Percentiles rank a stretch among this genome's conserved stretches.
These are phyloP conservation scores for Eretmocerus hayati DNA, from an alignment of 2,888 invertebrate genomes.

Conservation along the genomic window DNA sequence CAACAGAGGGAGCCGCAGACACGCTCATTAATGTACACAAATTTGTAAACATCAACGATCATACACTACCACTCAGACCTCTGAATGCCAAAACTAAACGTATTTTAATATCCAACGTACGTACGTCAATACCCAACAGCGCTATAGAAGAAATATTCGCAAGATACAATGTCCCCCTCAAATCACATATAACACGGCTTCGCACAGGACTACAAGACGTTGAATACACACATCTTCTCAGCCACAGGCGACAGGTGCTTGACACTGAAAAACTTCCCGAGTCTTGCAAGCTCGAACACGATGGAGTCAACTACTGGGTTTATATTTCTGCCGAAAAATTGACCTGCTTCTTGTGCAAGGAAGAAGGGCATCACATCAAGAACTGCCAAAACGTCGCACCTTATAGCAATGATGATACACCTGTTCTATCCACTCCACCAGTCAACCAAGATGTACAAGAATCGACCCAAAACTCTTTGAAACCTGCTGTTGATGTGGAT, in stretches of 20 bases:
- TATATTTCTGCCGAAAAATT: background rate
- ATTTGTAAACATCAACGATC: background rate
- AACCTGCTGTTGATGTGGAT: no score
- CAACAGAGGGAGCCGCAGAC: background rate
- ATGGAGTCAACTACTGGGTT: slow-evolving; percentile 20
- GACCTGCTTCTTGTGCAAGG: slow-evolving; percentile 14
- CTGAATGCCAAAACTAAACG: background rate
- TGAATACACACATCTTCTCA: slow-evolving; percentile 16
- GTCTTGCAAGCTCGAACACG: slow-evolving; percentile 12
- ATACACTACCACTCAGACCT: background rate
- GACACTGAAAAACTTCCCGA: slow-evolving; percentile 20
- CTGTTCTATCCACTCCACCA: no score
- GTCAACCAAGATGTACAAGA: no score
- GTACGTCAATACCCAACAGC: background rate
- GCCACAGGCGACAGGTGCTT: slow-evolving; percentile 20
- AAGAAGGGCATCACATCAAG: slow-evolving; percentile 13
- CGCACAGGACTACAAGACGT: background rate
- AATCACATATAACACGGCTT: background rate
- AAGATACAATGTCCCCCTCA: background rate
- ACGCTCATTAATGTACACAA: background rate
- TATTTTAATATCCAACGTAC: background rate
- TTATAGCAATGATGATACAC: no score
- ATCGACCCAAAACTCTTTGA: no score
- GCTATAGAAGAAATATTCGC: background rate
- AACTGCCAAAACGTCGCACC: background rate